Evolutionary conservation across 2,888 invertebrate genomes (phyloP).

Genomic region (Aphodius sticticus): DNA sequence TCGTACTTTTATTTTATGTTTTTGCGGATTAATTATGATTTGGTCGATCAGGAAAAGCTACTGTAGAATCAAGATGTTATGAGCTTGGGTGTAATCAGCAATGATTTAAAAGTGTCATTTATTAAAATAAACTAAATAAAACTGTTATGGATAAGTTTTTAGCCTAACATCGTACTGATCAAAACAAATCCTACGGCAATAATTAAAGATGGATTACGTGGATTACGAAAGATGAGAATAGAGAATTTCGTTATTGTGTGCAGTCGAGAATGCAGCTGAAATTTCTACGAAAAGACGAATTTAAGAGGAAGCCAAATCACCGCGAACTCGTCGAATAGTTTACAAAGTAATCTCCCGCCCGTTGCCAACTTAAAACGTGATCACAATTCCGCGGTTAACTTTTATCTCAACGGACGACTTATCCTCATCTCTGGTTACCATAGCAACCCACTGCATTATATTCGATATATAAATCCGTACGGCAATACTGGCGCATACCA

Average conservation of each 20-base stretch:
- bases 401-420: not conserved
- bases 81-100: no score
- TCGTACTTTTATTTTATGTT: no score
- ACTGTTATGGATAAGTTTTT: no score
- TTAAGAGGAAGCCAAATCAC: not conserved
- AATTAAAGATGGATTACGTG: no score
- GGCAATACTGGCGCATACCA: not conserved
- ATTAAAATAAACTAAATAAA: no score
- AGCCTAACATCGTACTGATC: no score
- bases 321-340: not conserved
- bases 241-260: not conserved
- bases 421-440: not conserved
- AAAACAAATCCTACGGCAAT: no score
- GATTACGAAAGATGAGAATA: not conserved
- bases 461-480: not conserved
- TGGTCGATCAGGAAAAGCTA: no score
- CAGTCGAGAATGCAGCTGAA: not conserved
- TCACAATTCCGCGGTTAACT: constrained; percentile 4
- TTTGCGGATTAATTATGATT: no score
- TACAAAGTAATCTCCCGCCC: not conserved
- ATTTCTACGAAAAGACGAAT: not conserved
- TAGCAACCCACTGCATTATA: not conserved
- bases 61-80: no score
- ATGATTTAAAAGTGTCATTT: no score
- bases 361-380: not conserved